phyloP scores from a whole-genome alignment of 2,888 invertebrate genomes.

The Dynastes grantii region DNA sequence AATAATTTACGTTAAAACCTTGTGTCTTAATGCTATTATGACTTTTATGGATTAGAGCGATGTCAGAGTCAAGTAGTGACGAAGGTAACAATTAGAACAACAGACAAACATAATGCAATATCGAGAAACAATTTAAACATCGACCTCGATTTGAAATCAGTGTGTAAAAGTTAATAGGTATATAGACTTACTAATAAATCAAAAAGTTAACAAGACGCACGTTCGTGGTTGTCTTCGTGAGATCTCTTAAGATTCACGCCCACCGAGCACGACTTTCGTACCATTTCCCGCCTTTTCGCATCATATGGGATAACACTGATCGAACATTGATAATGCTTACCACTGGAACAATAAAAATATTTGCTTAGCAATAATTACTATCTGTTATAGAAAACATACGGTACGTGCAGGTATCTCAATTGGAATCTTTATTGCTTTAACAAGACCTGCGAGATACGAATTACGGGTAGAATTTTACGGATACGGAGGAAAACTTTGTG shows the following conservation, averaged over 20 bases:
- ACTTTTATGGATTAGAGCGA: slow-evolving; percentile 16
- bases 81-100: slow-evolving; percentile 26
- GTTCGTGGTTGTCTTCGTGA: slow-evolving; percentile 52
- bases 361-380: slow-evolving; percentile 68
- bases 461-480: slow-evolving; percentile 36
- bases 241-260: slow-evolving; percentile 62
- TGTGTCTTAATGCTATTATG: background rate
- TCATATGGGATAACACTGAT: slow-evolving; percentile 66
- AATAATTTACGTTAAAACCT: too few relatives aligned
- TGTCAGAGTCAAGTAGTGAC: slow-evolving; percentile 22
- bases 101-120: slow-evolving; percentile 43
- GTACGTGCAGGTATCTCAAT: slow-evolving; percentile 53
- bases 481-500: slow-evolving; percentile 34
- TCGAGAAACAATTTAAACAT: slow-evolving; percentile 48
- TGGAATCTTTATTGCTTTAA: slow-evolving; percentile 53
- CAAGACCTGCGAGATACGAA: slow-evolving; percentile 49
- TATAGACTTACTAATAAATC: slow-evolving; percentile 65
- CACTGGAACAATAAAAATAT: slow-evolving; percentile 69
- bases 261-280: slow-evolving; percentile 67
- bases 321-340: slow-evolving; percentile 53
- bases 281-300: slow-evolving; percentile 67
- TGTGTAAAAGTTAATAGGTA: slow-evolving; percentile 53
- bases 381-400: slow-evolving; percentile 57
- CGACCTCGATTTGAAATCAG: slow-evolving; percentile 48
- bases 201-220: slow-evolving; percentile 70